Evolutionary conservation across 2,797 vertebrate genomes (phyloP), one percentile per base, ranked within the genome.

Genomic region (Catostomus latipinnis): DNA sequence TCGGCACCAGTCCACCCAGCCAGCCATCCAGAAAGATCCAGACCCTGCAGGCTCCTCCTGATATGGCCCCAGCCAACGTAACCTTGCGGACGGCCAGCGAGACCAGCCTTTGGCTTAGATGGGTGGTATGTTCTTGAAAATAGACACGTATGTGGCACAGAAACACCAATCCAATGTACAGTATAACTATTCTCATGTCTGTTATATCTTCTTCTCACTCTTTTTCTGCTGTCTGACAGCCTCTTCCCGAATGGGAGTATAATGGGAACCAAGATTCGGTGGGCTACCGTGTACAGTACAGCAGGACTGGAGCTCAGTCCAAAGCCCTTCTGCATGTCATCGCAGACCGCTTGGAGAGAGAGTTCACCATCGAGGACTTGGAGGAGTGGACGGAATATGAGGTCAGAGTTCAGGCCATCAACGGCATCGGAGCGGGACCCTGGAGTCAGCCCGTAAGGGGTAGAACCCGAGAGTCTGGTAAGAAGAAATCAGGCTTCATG

Each of bases 61-160:
- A 98, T 81, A 86, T 95, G 85, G 93, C 95, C 57, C 98, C 98
- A 0, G 91, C 94, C 83, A 99, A 99, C 0, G 94, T 98, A 77
- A 97, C 97, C 63, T 92, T 99, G 83, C 93, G 97, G 72, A 98
- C 97, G 0, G 97, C 98, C 88, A 98, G 97, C 0, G 97, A 99
- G 93, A 99, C 97, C 91, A 99, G 97, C 89, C 92, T 99, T 74
- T 98, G 97, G 97, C 95, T 99, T 18, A 95, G 98, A 87, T 99
- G 98, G 98, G 93, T 97, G 97, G 98, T 99, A 88, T 90, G 95
- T 90, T 43, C n/a, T 46, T 13, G 16, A 16, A 22, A 4, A 9
- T 13, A 53, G 7, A 34, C 52, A 6, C 9, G 54, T 48, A 16
- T 34, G 34, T 34, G 34, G 0, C 11, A 14, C 11, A 16, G 14